These are phyloP conservation scores for Drosophila willistoni DNA, from an alignment of 1,140 invertebrate species.

Conservation along the genomic window DNA sequence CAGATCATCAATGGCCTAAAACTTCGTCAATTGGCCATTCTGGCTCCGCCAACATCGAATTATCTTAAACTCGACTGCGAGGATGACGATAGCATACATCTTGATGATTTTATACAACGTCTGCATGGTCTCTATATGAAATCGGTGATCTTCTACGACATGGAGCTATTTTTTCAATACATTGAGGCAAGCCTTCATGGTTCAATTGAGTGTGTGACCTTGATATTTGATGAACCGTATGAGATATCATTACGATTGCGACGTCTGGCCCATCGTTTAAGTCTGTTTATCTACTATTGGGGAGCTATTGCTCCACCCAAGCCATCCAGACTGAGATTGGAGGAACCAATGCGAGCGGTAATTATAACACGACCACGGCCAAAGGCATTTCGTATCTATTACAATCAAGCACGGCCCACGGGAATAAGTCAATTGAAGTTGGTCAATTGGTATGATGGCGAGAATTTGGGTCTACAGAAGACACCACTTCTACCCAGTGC, in stretches of 20 bases:
- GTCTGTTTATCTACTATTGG: slow-evolving; percentile 81
- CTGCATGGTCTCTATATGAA: slow-evolving; percentile 68
- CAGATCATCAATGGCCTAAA: slow-evolving; percentile 71
- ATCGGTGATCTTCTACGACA: slow-evolving; percentile 71
- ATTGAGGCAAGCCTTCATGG: slow-evolving; percentile 70
- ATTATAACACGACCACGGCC: slow-evolving; percentile 71
- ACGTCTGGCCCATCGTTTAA: slow-evolving; percentile 73
- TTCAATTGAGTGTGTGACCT: slow-evolving; percentile 74
- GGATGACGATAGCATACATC: slow-evolving; percentile 40
- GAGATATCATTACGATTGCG: slow-evolving; percentile 59
- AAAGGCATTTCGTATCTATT: slow-evolving; percentile 86
- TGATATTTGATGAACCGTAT: slow-evolving; percentile 68
- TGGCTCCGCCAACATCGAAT: slow-evolving; percentile 36
- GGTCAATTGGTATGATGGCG: slow-evolving; percentile 88
- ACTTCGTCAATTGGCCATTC: slow-evolving; percentile 59
- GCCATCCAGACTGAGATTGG: slow-evolving; percentile 37
- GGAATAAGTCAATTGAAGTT: slow-evolving; percentile 84
- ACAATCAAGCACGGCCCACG: slow-evolving; percentile 86
- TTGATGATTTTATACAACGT: slow-evolving; percentile 68
- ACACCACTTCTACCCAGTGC: slow-evolving; percentile 86
- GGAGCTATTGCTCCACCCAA: slow-evolving; percentile 64
- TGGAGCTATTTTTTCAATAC: slow-evolving; percentile 66
- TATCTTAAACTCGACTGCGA: slow-evolving; percentile 29
- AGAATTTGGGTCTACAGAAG: slow-evolving; percentile 84
- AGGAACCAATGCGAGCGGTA: slow-evolving; percentile 74